Conservation (phyloP, 2,797 vertebrate genomes). For the Artibeus lituratus region DNA sequence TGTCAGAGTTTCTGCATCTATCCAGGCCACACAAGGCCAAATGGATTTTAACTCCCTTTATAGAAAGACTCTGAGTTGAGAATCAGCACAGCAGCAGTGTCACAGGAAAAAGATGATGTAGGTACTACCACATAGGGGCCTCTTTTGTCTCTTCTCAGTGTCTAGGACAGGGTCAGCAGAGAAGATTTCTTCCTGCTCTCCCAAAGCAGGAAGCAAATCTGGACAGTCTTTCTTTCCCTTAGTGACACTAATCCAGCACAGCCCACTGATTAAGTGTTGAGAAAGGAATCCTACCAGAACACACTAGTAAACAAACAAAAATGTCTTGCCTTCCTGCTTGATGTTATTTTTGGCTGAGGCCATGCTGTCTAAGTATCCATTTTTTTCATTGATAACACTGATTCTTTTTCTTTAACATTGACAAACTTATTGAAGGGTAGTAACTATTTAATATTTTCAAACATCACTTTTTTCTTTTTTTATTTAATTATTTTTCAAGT, state of each 20-base stretch:
- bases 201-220: background rate
- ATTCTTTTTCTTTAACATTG: background rate
- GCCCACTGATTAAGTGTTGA: background rate
- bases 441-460: background rate
- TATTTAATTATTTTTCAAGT: too few relatives aligned
- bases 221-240: background rate
- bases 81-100: background rate
- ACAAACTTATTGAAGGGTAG: background rate
- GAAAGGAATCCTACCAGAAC: background rate
- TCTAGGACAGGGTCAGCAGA: background rate
- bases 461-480: too few relatives aligned
- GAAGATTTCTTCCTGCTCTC: too few relatives aligned
- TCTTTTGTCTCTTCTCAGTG: background rate
- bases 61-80: background rate
- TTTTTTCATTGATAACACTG: background rate
- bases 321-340: background rate
- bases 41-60: background rate
- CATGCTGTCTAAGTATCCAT: background rate
- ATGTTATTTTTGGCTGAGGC: background rate
- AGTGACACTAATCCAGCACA: background rate
- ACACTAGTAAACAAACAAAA: background rate
- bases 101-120: background rate
- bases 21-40: background rate
- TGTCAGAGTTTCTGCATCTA: background rate
- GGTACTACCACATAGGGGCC: background rate